phyloP scores from a whole-genome alignment of 2,797 vertebrate genomes.

The Melopsittacus undulatus region DNA sequence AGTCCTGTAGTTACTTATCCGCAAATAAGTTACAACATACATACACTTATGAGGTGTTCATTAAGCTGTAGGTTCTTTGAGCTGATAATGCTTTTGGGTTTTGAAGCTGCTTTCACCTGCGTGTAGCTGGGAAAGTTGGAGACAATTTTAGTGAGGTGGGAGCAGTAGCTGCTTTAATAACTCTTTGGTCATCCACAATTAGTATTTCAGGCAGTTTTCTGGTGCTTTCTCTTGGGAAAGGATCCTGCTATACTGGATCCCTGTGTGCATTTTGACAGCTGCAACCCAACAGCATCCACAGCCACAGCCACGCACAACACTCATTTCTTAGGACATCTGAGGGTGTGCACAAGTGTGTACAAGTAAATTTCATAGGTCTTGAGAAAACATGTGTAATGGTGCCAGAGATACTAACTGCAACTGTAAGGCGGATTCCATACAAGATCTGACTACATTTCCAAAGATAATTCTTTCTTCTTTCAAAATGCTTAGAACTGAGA shows the following conservation, averaged over 20 bases:
- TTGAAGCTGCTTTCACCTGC: background rate
- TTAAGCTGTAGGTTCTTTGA: background rate
- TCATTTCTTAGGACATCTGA: background rate
- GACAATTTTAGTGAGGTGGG: background rate
- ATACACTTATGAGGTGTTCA: background rate
- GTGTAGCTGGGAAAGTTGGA: background rate
- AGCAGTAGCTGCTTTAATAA: background rate
- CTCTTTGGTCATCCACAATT: background rate
- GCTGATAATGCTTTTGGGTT: background rate
- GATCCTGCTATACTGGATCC: background rate
- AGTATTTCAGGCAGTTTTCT: background rate
- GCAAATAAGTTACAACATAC: background rate
- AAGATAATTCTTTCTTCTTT: background rate
- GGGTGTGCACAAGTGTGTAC: background rate
- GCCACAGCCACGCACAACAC: background rate
- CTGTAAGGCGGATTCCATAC: background rate
- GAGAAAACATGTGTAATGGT: background rate
- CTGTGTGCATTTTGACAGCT: background rate
- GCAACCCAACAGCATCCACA: background rate
- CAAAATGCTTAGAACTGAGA: rapidly evolving
- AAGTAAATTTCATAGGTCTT: background rate
- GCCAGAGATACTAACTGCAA: background rate
- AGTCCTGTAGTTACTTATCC: background rate
- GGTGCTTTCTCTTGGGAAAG: background rate
- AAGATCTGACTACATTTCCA: background rate